These are phyloP conservation scores for Chouioia cunea DNA, from an alignment of 2,888 invertebrate species.

Conservation along the genomic window DNA sequence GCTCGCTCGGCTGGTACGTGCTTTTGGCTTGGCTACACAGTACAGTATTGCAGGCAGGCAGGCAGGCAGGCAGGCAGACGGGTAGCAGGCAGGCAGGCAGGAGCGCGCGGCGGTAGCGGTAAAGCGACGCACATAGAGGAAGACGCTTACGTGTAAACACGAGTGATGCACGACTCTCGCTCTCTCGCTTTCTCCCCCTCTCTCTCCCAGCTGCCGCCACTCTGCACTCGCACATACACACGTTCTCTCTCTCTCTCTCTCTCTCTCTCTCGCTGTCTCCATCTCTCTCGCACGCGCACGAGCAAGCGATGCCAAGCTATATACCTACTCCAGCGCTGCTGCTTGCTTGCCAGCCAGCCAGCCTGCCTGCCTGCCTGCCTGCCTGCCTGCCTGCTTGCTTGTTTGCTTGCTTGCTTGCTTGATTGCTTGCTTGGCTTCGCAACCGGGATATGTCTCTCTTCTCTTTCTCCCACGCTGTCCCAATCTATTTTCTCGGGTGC, in stretches of 20 bases:
- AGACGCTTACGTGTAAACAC: constrained; percentile 57
- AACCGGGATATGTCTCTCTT: constrained; percentile 38
- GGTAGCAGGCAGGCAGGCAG: constrained; percentile 29
- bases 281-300: neutral
- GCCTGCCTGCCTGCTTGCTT: no score
- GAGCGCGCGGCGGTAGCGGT: constrained; percentile 39
- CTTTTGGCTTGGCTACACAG: no score
- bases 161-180: constrained; percentile 49
- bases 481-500: constrained; percentile 43
- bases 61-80: neutral
- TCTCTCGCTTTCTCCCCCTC: constrained; percentile 28
- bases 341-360: no score
- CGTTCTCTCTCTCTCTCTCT: constrained; percentile 17
- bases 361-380: no score
- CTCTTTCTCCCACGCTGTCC: constrained; percentile 47
- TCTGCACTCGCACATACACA: constrained; percentile 15
- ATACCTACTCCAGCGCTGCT: constrained; percentile 6
- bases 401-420: no score
- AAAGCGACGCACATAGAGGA: constrained; percentile 50
- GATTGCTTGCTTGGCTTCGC: constrained; percentile 19
- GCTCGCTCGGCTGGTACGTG: no score
- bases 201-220: constrained; percentile 7
- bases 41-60: neutral
- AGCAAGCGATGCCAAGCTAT: neutral
- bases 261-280: constrained; percentile 26